phyloP scores from a whole-genome alignment of 2,113 vertebrate species.

The Columba janthina region DNA sequence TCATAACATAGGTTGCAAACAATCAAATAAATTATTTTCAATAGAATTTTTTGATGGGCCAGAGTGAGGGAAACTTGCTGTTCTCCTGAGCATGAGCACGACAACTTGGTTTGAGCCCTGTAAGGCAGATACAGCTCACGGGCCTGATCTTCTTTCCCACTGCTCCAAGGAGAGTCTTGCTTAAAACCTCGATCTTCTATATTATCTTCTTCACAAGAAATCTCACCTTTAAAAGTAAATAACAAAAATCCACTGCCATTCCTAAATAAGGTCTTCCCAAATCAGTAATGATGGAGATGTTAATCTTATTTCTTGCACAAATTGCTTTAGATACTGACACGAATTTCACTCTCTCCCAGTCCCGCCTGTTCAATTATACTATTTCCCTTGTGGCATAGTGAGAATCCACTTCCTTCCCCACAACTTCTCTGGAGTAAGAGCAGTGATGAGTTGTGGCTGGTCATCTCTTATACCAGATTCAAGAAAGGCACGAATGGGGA shows the following conservation, averaged over 20 bases:
- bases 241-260: not conserved
- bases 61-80: fast-evolving
- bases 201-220: not conserved
- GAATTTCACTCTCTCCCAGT: not conserved
- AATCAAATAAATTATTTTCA: not conserved
- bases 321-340: not conserved
- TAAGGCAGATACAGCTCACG: not conserved
- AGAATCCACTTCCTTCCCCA: not conserved
- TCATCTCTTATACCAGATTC: not conserved
- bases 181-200: not conserved
- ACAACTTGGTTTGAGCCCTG: not conserved
- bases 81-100: not conserved
- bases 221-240: not conserved
- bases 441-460: not conserved
- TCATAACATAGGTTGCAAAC: not conserved
- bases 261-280: not conserved
- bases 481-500: not conserved
- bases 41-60: not conserved
- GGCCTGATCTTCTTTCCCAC: not conserved
- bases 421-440: not conserved
- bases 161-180: fast-evolving
- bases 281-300: fast-evolving
- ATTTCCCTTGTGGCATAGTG: not conserved
- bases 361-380: not conserved
- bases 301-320: not conserved